Conservation (phyloP, 2,797 vertebrate genomes). For the Thunnus albacares region DNA sequence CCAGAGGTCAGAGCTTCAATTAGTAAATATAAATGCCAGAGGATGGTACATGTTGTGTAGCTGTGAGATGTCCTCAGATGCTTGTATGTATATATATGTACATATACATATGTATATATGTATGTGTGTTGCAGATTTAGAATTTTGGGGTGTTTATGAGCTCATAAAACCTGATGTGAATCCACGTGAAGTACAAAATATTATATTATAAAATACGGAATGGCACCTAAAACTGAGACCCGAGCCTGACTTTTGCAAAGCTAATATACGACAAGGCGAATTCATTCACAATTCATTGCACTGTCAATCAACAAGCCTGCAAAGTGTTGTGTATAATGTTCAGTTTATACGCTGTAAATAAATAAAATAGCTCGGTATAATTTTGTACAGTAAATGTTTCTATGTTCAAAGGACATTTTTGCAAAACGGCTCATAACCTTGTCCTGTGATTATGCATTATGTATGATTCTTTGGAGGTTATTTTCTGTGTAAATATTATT, state of each 20-base stretch:
- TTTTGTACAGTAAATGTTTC: background rate
- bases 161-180: background rate
- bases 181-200: background rate
- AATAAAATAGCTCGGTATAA: background rate
- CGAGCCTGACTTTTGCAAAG: no score
- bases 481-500: background rate
- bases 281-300: background rate
- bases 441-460: background rate
- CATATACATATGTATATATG: no score
- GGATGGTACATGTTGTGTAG: background rate
- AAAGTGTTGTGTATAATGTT: background rate
- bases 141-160: background rate
- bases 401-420: background rate
- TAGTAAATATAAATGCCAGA: slow-evolving; percentile 26
- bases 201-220: background rate
- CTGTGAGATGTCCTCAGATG: background rate
- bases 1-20: background rate
- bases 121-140: no score
- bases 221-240: no score
- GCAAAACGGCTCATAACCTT: background rate
- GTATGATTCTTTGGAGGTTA: background rate
- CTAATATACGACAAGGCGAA: no score
- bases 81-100: no score
- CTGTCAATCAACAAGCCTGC: no score
- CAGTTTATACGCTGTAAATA: no score